Percentiles rank a stretch among this genome's conserved stretches.
Conservation (phyloP, 2,888 invertebrate species). For the Drosophila prolongata region DNA sequence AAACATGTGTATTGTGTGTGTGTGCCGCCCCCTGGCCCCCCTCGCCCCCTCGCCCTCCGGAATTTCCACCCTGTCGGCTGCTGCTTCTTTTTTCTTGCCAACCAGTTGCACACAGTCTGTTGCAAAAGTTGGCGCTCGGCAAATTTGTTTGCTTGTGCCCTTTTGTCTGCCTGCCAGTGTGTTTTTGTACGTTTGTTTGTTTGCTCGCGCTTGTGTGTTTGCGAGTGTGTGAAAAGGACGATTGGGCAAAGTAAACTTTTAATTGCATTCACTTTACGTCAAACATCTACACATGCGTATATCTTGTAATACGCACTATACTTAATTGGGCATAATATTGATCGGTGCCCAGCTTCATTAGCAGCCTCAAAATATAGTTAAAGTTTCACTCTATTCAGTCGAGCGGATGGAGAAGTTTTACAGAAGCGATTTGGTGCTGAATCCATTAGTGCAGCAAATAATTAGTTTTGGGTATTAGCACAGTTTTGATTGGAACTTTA, state of each 20-base stretch:
- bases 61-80: not conserved
- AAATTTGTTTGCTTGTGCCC: constrained; percentile 44
- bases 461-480: constrained; percentile 1
- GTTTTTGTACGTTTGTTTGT: constrained; percentile 11
- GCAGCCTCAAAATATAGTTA: constrained; percentile 8
- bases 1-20: constrained; percentile 17
- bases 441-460: constrained; percentile 2
- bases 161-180: constrained; percentile 15
- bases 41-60: not conserved
- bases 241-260: constrained; percentile 45
- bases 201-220: constrained; percentile 15
- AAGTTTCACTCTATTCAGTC: constrained; percentile 7
- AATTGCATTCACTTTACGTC: constrained; percentile 56
- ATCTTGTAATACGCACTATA: constrained; percentile 1
- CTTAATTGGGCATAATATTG: constrained; percentile 32
- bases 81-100: constrained; percentile 15
- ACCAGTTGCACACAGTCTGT: constrained; percentile 58
- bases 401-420: not conserved
- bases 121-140: constrained; percentile 57
- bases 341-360: constrained; percentile 21
- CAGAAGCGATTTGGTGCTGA: not conserved
- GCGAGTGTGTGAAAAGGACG: constrained; percentile 31
- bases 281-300: constrained; percentile 1
- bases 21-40: not conserved
- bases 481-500: not conserved